phyloP scores from a whole-genome alignment of 2,113 vertebrate genomes.

The Nibea albiflora region DNA sequence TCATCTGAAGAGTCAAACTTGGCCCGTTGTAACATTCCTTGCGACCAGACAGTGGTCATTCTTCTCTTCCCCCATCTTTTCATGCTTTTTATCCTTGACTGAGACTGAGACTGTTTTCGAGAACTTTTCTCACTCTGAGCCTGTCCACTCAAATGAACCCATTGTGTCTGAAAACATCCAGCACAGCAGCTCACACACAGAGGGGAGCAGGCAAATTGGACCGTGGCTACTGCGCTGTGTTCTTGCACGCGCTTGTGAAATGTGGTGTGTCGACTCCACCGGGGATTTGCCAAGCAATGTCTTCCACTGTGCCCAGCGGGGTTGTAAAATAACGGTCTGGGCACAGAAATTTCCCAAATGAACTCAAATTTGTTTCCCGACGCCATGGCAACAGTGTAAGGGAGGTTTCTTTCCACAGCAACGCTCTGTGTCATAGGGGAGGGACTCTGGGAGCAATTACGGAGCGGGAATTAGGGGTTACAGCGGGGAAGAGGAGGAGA shows the following conservation, averaged over 20 bases:
- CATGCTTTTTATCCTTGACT: constrained; percentile 66
- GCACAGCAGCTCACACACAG: constrained; percentile 44
- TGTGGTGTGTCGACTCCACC: constrained; percentile 70
- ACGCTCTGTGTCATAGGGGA: constrained; percentile 64
- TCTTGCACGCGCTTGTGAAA: constrained; percentile 70
- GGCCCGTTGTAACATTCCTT: constrained; percentile 54
- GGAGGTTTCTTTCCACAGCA: constrained; percentile 60
- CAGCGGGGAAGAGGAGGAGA: constrained; percentile 54
- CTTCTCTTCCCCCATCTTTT: constrained; percentile 61
- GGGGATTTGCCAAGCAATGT: constrained; percentile 49
- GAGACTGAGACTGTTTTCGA: constrained; percentile 49
- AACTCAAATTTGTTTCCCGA: constrained; percentile 64
- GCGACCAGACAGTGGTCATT: constrained; percentile 66
- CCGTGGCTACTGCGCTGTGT: constrained; percentile 45
- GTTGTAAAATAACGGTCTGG: constrained; percentile 45
- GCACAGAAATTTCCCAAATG: constrained; percentile 44
- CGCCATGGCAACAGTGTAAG: constrained; percentile 52
- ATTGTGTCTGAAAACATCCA: constrained; percentile 73
- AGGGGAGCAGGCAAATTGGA: constrained; percentile 39
- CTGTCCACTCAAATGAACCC: constrained; percentile 70
- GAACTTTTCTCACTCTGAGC: constrained; percentile 68
- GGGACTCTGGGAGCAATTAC: constrained; percentile 77
- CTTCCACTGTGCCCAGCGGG: constrained; percentile 11
- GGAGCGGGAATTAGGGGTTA: constrained; percentile 64
- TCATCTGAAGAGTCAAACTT: constrained; percentile 56